Evolutionary conservation across 2,888 invertebrate genomes (phyloP).

Genomic region (Allolobophora icterica): DNA sequence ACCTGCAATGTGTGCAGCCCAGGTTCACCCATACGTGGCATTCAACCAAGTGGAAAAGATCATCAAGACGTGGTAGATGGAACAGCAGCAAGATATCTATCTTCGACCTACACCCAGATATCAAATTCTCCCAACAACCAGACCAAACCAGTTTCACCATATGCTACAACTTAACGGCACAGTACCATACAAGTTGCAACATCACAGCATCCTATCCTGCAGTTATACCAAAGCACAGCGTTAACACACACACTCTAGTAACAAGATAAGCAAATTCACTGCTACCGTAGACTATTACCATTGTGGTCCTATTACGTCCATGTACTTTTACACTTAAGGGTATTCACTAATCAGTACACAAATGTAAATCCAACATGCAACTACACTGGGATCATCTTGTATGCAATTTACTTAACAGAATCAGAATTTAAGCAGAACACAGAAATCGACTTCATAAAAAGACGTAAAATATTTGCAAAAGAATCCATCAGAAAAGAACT

Average conservation of each 20-base stretch:
- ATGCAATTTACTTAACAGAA: background rate
- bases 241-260: background rate
- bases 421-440: constrained; percentile 2
- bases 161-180: background rate
- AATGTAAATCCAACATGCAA: background rate
- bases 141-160: background rate
- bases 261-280: background rate
- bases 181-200: background rate
- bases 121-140: background rate
- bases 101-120: background rate
- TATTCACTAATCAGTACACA: too few relatives aligned
- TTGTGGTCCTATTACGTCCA: too few relatives aligned
- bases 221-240: background rate
- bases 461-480: background rate
- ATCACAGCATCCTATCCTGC: too few relatives aligned
- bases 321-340: background rate
- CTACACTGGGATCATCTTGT: background rate
- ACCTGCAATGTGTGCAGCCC: constrained; percentile 33
- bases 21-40: constrained; percentile 32
- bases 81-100: background rate
- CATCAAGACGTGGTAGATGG: constrained; percentile 32
- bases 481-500: background rate
- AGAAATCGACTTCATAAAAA: background rate
- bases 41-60: constrained; percentile 34
- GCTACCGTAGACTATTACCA: background rate